Base-by-base conservation (phyloP, 2,888 invertebrate genomes). In the Glaucopsyche alexis region DNA sequence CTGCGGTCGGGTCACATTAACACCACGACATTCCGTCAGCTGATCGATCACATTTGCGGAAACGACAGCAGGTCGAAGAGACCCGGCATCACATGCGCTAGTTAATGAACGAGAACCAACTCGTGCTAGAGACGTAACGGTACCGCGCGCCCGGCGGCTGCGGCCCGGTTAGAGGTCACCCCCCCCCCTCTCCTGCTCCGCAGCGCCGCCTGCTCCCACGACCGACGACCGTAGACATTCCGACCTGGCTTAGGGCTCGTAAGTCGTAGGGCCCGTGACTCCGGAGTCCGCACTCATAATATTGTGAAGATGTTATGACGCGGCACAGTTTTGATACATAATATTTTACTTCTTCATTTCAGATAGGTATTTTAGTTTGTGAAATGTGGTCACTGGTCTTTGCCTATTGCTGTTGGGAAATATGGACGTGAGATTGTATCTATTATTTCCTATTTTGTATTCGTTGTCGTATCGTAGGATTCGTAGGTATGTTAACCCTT, bases 231-330 rank as follows among this genome's bases (percentile, higher is more conserved):
- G 29, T 11, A 29, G 16, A 60, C 60, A 60, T 60, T 60, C 60
- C 60, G 60, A 55, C 55, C 55, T 11, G 16, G 60, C 29, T 60
- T 38, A 60, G 60, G 29, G 60, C 60, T 60, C 29, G 60, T 29
- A 60, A 29, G 29, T 60, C 29, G 60, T 13, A 60, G 60, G 29
- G 60, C 60, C 60, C 55, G 55, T 29, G 29, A 60, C 6, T 11
- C 29, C 4, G 29, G 2, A 29, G 29, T 14, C 29, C 60, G 8
- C 55, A 14, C 5, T 14, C 11, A n/a, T 50, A n/a, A 49, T 14
- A 49, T 49, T 5, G n/a, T 7, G 7, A 55, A 7, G 19, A 19
- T 8, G 52, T 29, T 3, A 16, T 16, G 9, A 19, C 19, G 9
- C 19, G 19, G 19, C 55, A 55, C 16, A 3, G 8, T 52, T 52